phyloP scores from a whole-genome alignment of 2,888 invertebrate genomes.

The Idaea aversata region DNA sequence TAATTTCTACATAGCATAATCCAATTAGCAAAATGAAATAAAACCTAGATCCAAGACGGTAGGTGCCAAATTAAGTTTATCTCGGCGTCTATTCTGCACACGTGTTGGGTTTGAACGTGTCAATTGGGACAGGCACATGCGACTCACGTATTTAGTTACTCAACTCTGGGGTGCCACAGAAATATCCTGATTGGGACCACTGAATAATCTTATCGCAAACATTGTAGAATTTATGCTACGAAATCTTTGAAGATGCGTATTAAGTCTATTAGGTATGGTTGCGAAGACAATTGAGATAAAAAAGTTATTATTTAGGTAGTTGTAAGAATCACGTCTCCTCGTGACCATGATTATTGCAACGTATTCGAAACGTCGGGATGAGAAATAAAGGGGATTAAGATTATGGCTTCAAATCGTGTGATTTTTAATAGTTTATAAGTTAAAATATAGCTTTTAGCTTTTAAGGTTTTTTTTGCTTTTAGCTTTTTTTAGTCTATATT shows the following conservation, averaged over 20 bases:
- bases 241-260: background rate
- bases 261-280: too few species aligned
- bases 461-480: too few species aligned
- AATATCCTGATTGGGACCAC: slow-evolving; percentile 38
- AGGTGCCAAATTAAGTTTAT: slow-evolving; percentile 32
- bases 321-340: too few species aligned
- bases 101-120: slow-evolving; percentile 58
- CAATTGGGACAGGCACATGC: slow-evolving; percentile 62
- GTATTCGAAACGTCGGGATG: too few species aligned
- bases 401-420: too few species aligned
- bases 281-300: too few species aligned
- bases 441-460: too few species aligned
- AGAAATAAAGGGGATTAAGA: too few species aligned
- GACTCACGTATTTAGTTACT: slow-evolving; percentile 68
- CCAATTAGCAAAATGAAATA: slow-evolving; percentile 31
- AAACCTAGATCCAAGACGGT: slow-evolving; percentile 18
- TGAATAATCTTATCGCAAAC: slow-evolving; percentile 37
- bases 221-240: slow-evolving; percentile 26
- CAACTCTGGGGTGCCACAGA: slow-evolving; percentile 56
- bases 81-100: slow-evolving; percentile 52
- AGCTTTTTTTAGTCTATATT: too few species aligned
- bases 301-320: too few species aligned
- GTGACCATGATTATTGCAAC: too few species aligned
- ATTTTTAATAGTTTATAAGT: too few species aligned
- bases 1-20: slow-evolving; percentile 20